These are phyloP conservation scores for Channa argus DNA, from an alignment of 2,113 vertebrate species.

Conservation along the genomic window DNA sequence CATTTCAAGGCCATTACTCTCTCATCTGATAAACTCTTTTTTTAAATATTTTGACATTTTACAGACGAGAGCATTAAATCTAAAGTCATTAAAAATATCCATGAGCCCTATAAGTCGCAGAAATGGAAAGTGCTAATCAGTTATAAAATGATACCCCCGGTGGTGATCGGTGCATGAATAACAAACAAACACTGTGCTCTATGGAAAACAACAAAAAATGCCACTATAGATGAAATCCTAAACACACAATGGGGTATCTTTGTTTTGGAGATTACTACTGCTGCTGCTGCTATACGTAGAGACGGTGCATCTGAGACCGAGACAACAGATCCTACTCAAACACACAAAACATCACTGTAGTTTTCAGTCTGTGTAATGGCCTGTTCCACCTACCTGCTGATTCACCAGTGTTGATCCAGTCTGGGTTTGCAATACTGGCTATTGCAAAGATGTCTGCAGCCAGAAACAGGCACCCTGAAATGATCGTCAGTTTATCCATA, in stretches of 20 bases:
- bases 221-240: constrained; percentile 42
- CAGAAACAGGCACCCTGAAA: constrained; percentile 98
- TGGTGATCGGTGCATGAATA: background rate
- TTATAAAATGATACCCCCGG: background rate
- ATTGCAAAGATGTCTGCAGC: constrained; percentile 98
- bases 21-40: background rate
- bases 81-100: background rate
- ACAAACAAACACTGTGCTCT: background rate
- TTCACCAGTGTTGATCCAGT: constrained; percentile 99
- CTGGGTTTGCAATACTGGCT: constrained; percentile 97
- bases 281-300: background rate
- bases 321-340: constrained; percentile 1
- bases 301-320: background rate
- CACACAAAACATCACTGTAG: background rate
- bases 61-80: background rate
- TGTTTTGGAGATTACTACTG: constrained; percentile 40
- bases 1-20: background rate
- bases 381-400: constrained; percentile 89
- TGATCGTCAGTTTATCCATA: constrained; percentile 99
- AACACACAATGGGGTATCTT: constrained; percentile 34
- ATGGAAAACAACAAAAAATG: constrained; percentile 55
- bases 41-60: background rate
- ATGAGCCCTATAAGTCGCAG: background rate
- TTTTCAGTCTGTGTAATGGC: background rate
- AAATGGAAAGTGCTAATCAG: background rate